A percentile compares a stretch with the other conserved stretches of the same genome.
These are phyloP conservation scores for Nematolebias whitei DNA, from an alignment of 2,113 vertebrate genomes.

Conservation along the genomic window DNA sequence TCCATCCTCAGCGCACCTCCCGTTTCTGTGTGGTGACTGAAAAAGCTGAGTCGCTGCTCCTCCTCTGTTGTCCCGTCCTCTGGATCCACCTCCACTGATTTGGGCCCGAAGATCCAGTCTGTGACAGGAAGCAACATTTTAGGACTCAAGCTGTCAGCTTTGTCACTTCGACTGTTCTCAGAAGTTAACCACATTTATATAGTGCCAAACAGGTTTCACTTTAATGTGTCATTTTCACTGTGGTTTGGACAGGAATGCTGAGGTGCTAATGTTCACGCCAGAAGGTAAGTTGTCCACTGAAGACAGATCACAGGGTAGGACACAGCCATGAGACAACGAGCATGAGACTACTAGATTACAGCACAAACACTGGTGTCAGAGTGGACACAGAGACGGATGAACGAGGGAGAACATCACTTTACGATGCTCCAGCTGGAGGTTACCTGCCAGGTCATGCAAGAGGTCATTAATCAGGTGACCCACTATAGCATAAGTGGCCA, in stretches of 20 bases:
- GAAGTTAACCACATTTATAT: not conserved
- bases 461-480: conserved; percentile 93
- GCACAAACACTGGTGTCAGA: conserved; percentile 15
- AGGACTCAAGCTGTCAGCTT: not conserved
- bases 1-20: conserved; percentile 31
- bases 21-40: conserved; percentile 14
- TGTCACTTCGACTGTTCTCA: not conserved
- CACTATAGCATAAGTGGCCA: conserved; percentile 87
- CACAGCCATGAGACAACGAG: conserved; percentile 7
- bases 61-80: conserved; percentile 46
- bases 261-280: conserved; percentile 13
- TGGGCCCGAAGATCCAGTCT: conserved; percentile 76
- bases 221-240: not conserved
- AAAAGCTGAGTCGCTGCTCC: conserved; percentile 23
- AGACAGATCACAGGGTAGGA: conserved; percentile 31
- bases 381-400: not conserved
- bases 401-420: conserved; percentile 11
- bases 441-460: conserved; percentile 88
- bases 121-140: not conserved
- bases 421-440: conserved; percentile 25
- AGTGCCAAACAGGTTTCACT: not conserved
- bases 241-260: no score
- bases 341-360: conserved; percentile 10
- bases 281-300: conserved; percentile 5
- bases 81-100: conserved; percentile 55